A percentile compares a stretch with the other conserved stretches of the same genome.
Evolutionary conservation across 2,888 invertebrate species (phyloP).

Genomic region (Drosophila neutralis): DNA sequence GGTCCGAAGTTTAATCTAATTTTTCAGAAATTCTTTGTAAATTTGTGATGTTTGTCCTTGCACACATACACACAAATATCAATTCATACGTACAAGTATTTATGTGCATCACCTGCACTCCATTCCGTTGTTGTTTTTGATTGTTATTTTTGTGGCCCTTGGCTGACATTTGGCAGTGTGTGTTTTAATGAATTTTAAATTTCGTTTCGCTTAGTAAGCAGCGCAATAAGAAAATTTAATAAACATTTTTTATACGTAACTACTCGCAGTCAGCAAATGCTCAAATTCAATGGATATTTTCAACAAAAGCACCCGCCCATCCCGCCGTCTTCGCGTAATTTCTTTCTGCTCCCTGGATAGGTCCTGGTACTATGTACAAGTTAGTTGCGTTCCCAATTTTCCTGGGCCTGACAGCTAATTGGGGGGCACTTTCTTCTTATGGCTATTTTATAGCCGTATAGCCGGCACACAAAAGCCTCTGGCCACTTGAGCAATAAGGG

Average conservation of each 20-base stretch:
- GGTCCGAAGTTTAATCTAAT: neutral
- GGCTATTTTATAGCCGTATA: constrained; percentile 64
- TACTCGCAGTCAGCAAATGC: constrained; percentile 36
- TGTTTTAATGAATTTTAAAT: constrained; percentile 77
- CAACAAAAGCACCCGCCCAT: constrained; percentile 7
- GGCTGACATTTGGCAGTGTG: constrained; percentile 47
- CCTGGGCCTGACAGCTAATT: constrained; percentile 75
- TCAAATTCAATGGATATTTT: constrained; percentile 42
- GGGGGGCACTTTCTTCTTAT: constrained; percentile 52
- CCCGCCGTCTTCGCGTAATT: neutral
- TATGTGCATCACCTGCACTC: constrained; percentile 17
- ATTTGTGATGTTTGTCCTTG: neutral
- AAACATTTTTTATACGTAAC: constrained; percentile 51
- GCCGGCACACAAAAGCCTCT: constrained; percentile 51
- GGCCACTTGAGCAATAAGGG: constrained; percentile 33
- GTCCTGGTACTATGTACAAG: constrained; percentile 9
- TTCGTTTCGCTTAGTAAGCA: constrained; percentile 32
- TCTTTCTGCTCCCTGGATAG: neutral
- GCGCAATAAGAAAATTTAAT: constrained; percentile 53
- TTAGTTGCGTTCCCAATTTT: constrained; percentile 12
- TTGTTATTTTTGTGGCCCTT: constrained; percentile 31
- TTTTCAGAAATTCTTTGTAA: neutral
- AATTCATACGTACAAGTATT: constrained; percentile 8
- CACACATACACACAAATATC: constrained; percentile 19
- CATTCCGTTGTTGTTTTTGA: constrained; percentile 14